Conservation (phyloP, 1,140 invertebrate genomes). For the Cydia splendana region DNA sequence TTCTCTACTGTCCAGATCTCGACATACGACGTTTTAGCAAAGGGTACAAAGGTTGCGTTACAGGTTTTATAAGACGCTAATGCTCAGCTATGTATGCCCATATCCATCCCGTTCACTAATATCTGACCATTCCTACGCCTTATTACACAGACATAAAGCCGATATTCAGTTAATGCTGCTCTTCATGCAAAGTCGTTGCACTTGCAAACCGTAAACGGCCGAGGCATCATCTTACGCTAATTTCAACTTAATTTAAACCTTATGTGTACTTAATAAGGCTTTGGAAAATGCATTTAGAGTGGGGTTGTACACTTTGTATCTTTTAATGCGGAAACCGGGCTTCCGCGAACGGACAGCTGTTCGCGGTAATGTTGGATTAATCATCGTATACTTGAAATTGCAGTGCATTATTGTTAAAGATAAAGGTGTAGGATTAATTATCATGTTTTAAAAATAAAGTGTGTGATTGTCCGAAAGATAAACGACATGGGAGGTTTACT, state of each 20-base stretch:
- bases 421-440: background rate
- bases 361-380: slow-evolving; percentile 8
- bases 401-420: background rate
- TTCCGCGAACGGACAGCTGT: background rate
- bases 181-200: background rate
- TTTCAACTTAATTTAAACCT: background rate
- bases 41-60: background rate
- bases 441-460: background rate
- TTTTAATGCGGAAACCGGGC: background rate
- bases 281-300: background rate
- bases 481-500: background rate
- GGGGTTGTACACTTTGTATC: background rate
- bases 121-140: background rate
- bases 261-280: background rate
- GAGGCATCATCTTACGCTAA: background rate
- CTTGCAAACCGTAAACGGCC: background rate
- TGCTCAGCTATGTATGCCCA: background rate
- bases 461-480: background rate
- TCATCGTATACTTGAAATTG: slow-evolving; percentile 11
- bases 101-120: background rate
- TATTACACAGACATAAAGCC: background rate
- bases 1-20: background rate
- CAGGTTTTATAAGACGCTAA: slow-evolving; percentile 1
- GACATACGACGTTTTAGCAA: background rate
- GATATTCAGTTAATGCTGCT: background rate